A percentile compares a stretch with the other conserved stretches of the same genome.
These are phyloP conservation scores for Lipophrys pholis DNA, from an alignment of 2,113 vertebrate genomes.

Conservation along the genomic window DNA sequence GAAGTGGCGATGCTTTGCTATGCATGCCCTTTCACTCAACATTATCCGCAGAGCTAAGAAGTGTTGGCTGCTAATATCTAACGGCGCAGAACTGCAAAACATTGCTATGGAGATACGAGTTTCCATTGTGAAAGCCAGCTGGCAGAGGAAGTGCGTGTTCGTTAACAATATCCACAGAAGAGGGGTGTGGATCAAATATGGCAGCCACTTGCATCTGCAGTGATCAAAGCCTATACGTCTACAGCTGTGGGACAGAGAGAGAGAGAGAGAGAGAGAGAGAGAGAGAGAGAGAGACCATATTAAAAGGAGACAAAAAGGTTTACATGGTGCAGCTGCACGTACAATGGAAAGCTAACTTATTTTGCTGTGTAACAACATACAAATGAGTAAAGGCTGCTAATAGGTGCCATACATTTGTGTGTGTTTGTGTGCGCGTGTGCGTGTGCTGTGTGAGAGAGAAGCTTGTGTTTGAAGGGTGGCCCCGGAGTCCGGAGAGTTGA, in stretches of 20 bases:
- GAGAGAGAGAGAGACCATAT: slow-evolving; percentile 26
- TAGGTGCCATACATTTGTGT: slow-evolving; percentile 23
- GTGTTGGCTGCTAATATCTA: slow-evolving; percentile 53
- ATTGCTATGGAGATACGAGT: slow-evolving; percentile 69
- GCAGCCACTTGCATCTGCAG: slow-evolving; percentile 65
- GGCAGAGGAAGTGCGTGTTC: slow-evolving; percentile 69
- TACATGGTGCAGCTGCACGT: slow-evolving; percentile 58
- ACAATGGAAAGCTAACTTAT: slow-evolving; percentile 37
- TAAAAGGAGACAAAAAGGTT: slow-evolving; percentile 69
- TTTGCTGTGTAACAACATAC: slow-evolving; percentile 38
- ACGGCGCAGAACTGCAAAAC: slow-evolving; percentile 51
- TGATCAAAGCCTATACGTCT: slow-evolving; percentile 68
- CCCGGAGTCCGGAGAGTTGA: slow-evolving; percentile 61
- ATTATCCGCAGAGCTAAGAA: slow-evolving; percentile 50
- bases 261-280: not conserved
- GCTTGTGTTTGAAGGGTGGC: slow-evolving; percentile 63
- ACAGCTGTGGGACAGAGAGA: slow-evolving; percentile 42
- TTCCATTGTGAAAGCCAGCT: slow-evolving; percentile 70
- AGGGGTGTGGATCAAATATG: slow-evolving; percentile 71
- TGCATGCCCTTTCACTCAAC: slow-evolving; percentile 30
- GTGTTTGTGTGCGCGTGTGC: slow-evolving; percentile 28
- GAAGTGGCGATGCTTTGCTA: slow-evolving; percentile 15
- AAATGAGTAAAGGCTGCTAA: slow-evolving; percentile 53
- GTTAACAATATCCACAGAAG: slow-evolving; percentile 73
- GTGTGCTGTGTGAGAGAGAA: not conserved